Evolutionary conservation across 2,113 vertebrate genomes (phyloP), one percentile per base, ranked within the genome.

Genomic region (Conger conger): DNA sequence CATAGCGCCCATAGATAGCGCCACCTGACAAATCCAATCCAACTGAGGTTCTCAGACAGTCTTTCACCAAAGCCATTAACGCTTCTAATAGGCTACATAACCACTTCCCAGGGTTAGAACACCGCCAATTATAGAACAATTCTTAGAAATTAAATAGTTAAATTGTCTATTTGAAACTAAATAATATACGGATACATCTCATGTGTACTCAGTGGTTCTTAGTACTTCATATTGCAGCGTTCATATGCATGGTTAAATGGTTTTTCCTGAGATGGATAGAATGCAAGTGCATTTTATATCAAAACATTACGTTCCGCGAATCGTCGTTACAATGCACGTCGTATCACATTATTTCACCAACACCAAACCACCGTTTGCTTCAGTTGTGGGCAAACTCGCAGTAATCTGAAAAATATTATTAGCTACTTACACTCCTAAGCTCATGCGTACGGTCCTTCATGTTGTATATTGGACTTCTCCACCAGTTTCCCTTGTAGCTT

Each of bases 371-470:
- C 82, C 83, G 83, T 82, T 87, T 84, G 86, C 82, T 81, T 87
- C 83, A 37, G 42, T 40, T 30, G 68, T 73, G 35, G 40, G 33
- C 37, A n/a, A 79, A 73, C 50, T 35, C 13, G 5, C 53, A 80
- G 50, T 37, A 86, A 86, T 80, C 5, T 35, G 79, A 83, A 16
- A n/a, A 79, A 79, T 68, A 76, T 9, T 38, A n/a, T 33, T 73
- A 30, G 18, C 30, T 23, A 83, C 86, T 87, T 68, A 87, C 86
- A 37, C 50, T 60, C 42, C 45, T 42, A 13, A 87, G 84, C 57
- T 87, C 86, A 1, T 87, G 86, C n/a, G 81, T 87, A 33, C 86
- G 86, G 84, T 87, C 86, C 81, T 87, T 87, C 86, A 87, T 87
- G 53, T 57, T 82, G 73, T 68, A 54, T 57, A 30, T 16, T 42